Evolutionary conservation across 1,140 invertebrate species (phyloP), one percentile per base, ranked within the genome.

Genomic region (Ruditapes philippinarum): DNA sequence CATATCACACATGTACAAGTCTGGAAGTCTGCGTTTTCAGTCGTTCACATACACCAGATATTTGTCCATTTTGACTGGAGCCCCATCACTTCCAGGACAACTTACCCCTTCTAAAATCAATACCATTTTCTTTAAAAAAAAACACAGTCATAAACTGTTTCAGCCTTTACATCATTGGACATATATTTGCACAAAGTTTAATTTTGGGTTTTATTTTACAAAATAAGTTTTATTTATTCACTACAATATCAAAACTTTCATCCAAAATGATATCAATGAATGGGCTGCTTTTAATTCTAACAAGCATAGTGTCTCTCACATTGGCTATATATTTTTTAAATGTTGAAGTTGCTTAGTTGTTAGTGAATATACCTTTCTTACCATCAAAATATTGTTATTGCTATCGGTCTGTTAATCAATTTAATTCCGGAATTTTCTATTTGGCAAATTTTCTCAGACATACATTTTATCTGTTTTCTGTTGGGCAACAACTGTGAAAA

Each of bases 31-130:
- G 14, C 40, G 12, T 42, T 42, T 28, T 76, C 36, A 76, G 9
- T 12, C 42, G 36, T 2, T 42, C 73, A 38, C 73, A 36, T 25
- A 76, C 73, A 14, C 73, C 73, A 17, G 12, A 25, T 17, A 42
- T 3, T 76, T 25, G 5, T 38, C 73, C 73, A 76, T 76, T 38
- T 42, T 76, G 3, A 76, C 73, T 17, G 38, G n/a, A 19, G 73
- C 73, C 3, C 73, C 42, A 45, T 76, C 73, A 42, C 73, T 76
- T 3, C 42, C 73, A 14, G 45, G 25, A 76, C 73, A 19, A 76
- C 9, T 12, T 1, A 76, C 36, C 22, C n/a, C 22, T 76, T 7
- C 9, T 2, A 76, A 38, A 12, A 42, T 42, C 42, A 76, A 49
- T 76, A 76, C 42, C 42, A 76, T 7, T 76, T 76, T 68, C 65